phyloP scores from a whole-genome alignment of 2,888 invertebrate genomes.

The Xanthia icteritia region DNA sequence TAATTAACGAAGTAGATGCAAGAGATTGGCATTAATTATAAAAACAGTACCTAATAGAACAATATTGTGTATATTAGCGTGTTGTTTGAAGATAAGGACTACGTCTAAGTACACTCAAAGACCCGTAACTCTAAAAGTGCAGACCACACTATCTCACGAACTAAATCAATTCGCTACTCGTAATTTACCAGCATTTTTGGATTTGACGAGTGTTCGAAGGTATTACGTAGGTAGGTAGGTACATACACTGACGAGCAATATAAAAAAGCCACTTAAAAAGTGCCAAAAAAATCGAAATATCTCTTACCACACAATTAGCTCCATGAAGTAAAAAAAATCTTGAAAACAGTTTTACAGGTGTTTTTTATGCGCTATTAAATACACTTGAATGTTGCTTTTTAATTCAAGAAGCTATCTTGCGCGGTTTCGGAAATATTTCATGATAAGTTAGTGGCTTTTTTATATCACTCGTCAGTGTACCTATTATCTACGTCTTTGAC shows the following conservation, averaged over 20 bases:
- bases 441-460: too few species aligned
- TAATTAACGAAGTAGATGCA: conserved; percentile 58
- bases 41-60: conserved; percentile 52
- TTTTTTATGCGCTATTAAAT: too few species aligned
- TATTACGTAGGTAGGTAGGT: background rate
- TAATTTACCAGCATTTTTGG: conserved; percentile 30
- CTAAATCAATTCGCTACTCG: conserved; percentile 50
- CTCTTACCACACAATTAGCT: too few species aligned
- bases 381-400: too few species aligned
- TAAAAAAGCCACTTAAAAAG: too few species aligned
- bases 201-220: conserved; percentile 15
- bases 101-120: conserved; percentile 27
- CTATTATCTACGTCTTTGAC: background rate
- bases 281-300: too few species aligned
- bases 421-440: too few species aligned
- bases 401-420: too few species aligned
- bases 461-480: too few species aligned
- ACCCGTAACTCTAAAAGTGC: conserved; percentile 37
- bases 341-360: too few species aligned
- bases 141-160: conserved; percentile 68
- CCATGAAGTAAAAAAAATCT: too few species aligned
- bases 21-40: conserved; percentile 61
- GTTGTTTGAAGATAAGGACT: conserved; percentile 59
- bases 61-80: conserved; percentile 62
- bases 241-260: too few species aligned